Evolutionary conservation across 2,113 vertebrate species (phyloP).

Genomic region (Microtus richardsoni): DNA sequence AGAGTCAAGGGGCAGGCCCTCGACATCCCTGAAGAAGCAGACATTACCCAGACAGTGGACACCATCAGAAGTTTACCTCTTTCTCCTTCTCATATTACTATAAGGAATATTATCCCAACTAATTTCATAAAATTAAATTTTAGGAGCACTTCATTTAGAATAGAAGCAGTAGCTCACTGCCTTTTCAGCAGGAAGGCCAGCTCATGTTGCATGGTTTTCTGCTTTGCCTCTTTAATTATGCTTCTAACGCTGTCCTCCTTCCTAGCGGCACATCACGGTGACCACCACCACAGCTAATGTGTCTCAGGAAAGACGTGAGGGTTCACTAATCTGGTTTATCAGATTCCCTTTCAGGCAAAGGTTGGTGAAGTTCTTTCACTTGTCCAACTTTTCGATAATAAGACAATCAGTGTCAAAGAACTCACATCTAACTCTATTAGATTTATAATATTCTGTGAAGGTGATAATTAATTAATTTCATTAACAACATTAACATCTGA

Average conservation of each 20-base stretch:
- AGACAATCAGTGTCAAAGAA: background rate
- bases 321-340: background rate
- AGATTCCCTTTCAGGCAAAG: background rate
- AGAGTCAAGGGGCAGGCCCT: accelerated
- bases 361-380: background rate
- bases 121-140: conserved; percentile 33
- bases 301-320: background rate
- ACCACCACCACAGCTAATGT: background rate
- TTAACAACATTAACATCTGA: conserved; percentile 14
- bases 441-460: background rate
- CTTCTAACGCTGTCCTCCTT: conserved; percentile 47
- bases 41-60: background rate
- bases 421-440: background rate
- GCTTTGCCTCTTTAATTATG: background rate
- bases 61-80: background rate
- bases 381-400: background rate
- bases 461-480: conserved; percentile 29
- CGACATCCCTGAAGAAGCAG: background rate
- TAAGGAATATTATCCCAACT: background rate
- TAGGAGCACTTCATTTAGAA: conserved; percentile 20
- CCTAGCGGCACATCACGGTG: background rate
- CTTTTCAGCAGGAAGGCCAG: background rate
- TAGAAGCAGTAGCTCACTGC: background rate
- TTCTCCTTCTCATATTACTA: background rate
- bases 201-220: background rate